phyloP scores from a whole-genome alignment of 2,797 vertebrate genomes.

The Cetoscarus ocellatus region DNA sequence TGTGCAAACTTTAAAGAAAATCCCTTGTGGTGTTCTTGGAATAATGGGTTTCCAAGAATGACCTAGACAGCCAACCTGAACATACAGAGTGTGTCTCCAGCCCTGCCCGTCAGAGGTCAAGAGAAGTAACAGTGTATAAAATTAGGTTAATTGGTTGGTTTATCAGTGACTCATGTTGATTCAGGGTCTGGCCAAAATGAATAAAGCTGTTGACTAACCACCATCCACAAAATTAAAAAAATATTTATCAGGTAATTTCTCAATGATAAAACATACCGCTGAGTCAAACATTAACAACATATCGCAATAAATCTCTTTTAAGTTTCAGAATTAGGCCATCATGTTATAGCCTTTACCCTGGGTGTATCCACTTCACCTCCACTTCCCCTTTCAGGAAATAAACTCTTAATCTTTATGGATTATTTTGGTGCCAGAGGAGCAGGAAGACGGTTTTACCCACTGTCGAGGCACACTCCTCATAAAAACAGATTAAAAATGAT shows the following conservation, averaged over 20 bases:
- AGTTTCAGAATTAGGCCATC: conserved; percentile 9
- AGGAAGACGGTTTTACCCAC: conserved; percentile 21
- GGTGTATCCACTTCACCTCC: conserved; percentile 21
- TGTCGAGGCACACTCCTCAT: conserved; percentile 29
- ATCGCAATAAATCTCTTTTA: conserved; percentile 5
- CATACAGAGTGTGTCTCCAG: too few species aligned
- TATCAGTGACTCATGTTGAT: neutral
- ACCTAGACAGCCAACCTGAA: too few species aligned
- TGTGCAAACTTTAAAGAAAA: too few species aligned
- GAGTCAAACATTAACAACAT: neutral
- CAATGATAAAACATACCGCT: conserved; percentile 3
- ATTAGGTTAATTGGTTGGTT: neutral
- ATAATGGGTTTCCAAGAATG: too few species aligned
- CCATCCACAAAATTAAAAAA: neutral
- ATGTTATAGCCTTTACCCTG: conserved; percentile 28
- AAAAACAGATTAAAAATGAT: conserved; percentile 53
- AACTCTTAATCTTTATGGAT: conserved; percentile 67
- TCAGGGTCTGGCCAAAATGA: neutral
- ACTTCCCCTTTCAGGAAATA: conserved; percentile 42
- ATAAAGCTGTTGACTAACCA: neutral
- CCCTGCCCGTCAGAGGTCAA: too few species aligned
- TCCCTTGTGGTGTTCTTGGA: too few species aligned
- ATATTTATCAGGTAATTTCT: neutral
- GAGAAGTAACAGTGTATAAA: neutral
- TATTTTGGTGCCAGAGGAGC: conserved; percentile 40